Evolutionary conservation across 1,140 invertebrate genomes (phyloP).

Genomic region (Drosophila miranda): DNA sequence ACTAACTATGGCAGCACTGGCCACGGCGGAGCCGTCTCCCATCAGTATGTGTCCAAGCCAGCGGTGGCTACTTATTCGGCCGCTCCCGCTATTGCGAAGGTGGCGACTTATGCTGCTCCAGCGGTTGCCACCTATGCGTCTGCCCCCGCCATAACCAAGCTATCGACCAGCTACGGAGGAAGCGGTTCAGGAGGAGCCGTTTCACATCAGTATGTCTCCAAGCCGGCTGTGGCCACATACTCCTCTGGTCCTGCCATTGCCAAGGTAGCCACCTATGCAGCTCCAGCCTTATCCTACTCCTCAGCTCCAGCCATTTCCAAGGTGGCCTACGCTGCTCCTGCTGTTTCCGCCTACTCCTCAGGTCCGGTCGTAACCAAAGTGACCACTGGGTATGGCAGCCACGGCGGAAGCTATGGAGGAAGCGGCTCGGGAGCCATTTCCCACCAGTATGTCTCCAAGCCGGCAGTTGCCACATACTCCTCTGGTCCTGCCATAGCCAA

Average conservation of each 20-base stretch:
- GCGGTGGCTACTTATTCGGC: constrained; percentile 21
- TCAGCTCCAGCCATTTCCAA: constrained; percentile 45
- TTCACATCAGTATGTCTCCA: constrained; percentile 41
- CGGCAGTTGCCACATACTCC: constrained; percentile 33
- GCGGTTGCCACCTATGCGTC: constrained; percentile 8
- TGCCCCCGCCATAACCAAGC: constrained; percentile 40
- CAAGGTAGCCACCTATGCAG: constrained; percentile 29
- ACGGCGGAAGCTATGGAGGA: constrained; percentile 1
- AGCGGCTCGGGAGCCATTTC: constrained; percentile 47
- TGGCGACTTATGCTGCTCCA: constrained; percentile 36
- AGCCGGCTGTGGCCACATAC: constrained; percentile 47
- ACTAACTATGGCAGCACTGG: constrained; percentile 15
- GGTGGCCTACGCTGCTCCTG: constrained; percentile 43
- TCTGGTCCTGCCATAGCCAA: constrained; percentile 50
- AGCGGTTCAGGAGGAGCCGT: constrained; percentile 25
- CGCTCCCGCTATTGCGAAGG: constrained; percentile 22
- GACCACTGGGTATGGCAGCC: constrained; percentile 12
- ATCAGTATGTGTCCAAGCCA: constrained; percentile 67
- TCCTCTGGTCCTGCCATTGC: constrained; percentile 35
- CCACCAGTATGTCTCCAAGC: constrained; percentile 60
- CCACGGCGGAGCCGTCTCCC: constrained; percentile 54
- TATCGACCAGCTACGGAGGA: constrained; percentile 15
- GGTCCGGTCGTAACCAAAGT: constrained; percentile 51
- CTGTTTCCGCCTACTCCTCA: constrained; percentile 31
- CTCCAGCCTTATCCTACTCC: constrained; percentile 1